phyloP scores from a whole-genome alignment of 2,113 vertebrate species.

The Stegastes partitus region DNA sequence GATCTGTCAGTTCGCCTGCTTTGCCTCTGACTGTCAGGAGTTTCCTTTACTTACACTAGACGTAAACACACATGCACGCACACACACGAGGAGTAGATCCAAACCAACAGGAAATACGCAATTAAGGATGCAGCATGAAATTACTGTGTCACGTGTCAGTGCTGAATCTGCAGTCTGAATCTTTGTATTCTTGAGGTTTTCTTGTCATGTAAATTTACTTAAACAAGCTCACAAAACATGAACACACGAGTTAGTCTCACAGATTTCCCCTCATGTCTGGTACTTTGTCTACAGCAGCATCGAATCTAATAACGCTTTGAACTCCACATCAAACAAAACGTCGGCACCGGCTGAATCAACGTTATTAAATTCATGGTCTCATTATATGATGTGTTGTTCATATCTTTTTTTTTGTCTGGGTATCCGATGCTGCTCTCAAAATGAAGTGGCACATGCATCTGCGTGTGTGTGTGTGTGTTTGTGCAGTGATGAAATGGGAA shows the following conservation, averaged over 20 bases:
- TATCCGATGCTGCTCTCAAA: conserved; percentile 38
- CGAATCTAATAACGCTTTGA: conserved; percentile 63
- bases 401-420: conserved; percentile 41
- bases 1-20: conserved; percentile 71
- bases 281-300: conserved; percentile 50
- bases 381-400: conserved; percentile 58
- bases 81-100: not conserved
- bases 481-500: conserved; percentile 44
- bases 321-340: conserved; percentile 65
- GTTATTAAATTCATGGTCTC: conserved; percentile 64
- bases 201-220: conserved; percentile 1
- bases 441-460: conserved; percentile 13
- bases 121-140: conserved; percentile 8
- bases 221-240: conserved; percentile 8
- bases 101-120: conserved; percentile 18
- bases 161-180: no score
- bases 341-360: conserved; percentile 27
- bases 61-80: not conserved
- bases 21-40: conserved; percentile 59
- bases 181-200: conserved; percentile 20
- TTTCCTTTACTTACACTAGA: conserved; percentile 14
- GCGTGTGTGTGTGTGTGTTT: conserved; percentile 5
- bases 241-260: conserved; percentile 14
- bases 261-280: conserved; percentile 4
- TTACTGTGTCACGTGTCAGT: not conserved